phyloP scores from a whole-genome alignment of 2,888 invertebrate species.

The Philopedon plagiatum region DNA sequence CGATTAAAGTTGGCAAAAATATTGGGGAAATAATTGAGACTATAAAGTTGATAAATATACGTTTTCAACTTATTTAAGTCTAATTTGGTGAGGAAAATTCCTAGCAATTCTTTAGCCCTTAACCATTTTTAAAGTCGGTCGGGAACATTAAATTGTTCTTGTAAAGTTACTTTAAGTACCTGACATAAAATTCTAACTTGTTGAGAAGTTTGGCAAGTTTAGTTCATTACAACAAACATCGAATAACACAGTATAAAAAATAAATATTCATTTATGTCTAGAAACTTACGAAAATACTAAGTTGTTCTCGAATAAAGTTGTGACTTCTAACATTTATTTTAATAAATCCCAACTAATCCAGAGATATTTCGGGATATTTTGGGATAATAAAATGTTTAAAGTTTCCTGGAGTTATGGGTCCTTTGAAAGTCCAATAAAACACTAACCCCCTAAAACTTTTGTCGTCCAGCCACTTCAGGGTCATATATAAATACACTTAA shows the following conservation, averaged over 20 bases:
- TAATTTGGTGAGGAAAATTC: too few relatives aligned
- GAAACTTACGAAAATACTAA: not conserved
- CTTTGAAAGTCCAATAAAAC: conserved; percentile 34
- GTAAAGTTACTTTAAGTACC: too few relatives aligned
- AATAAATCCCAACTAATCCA: conserved; percentile 31
- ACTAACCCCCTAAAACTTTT: conserved; percentile 23
- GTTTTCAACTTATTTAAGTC: too few relatives aligned
- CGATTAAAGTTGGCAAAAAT: too few relatives aligned
- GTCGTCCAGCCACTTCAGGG: conserved; percentile 12
- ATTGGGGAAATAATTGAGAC: too few relatives aligned
- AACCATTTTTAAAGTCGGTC: too few relatives aligned
- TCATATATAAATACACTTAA: conserved; percentile 23
- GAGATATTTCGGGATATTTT: conserved; percentile 20
- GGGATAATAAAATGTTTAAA: conserved; percentile 30
- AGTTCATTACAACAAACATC: not conserved
- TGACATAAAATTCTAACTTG: too few relatives aligned
- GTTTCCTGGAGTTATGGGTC: conserved; percentile 24
- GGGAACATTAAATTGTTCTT: too few relatives aligned
- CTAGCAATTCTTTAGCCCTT: too few relatives aligned
- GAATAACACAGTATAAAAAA: not conserved
- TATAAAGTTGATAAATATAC: too few relatives aligned
- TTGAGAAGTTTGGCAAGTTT: not conserved
- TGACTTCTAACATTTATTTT: conserved; percentile 34
- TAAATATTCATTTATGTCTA: not conserved
- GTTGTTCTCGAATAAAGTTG: not conserved